Evolutionary conservation across 2,113 vertebrate genomes (phyloP), one percentile per base, ranked within the genome.

Genomic region (Nesogale talazaci): DNA sequence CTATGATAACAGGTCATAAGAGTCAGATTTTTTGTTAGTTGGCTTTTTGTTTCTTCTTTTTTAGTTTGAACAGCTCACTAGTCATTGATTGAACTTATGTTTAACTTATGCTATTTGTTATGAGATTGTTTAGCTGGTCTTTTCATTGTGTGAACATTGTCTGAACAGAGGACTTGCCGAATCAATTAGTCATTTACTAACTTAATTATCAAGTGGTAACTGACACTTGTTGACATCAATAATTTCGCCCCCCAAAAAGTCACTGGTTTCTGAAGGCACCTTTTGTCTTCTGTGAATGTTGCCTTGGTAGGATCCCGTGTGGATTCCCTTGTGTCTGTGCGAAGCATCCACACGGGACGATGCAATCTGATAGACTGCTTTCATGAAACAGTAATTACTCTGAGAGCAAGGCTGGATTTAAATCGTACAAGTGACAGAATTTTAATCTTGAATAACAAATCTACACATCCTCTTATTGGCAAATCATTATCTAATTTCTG

Each of bases 401-500:
- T 40, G 61, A 80, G 61, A 91, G 89, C 0, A 42, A 81, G 42
- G 87, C 87, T 91, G 90, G 92, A 94, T 94, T 79, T 92, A 94
- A 94, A 85, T 27, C 52, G 69, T 67, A 92, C 80, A 93, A 96
- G 76, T 88, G 75, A 82, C 93, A 94, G 94, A 93, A 94, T 96
- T 96, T 94, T 78, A 95, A 56, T 27, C 34, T 95, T 75, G 74
- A 94, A 70, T 94, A 94, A 83, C 88, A 85, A 95, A 95, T 94
- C 91, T 83, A 96, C 27, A 72, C 46, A 69, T 88, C 85, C 16
- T 52, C 85, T 87, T 70, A 94, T 90, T 93, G 88, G 91, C 95
- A 97, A 97, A 94, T 82, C 77, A 83, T 78, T 90, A 95, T 94
- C 67, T 96, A 94, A 91, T 91, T 95, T 95, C 91, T 95, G 57